Evolutionary conservation across 2,888 invertebrate species (phyloP), one percentile per base, ranked within the genome.

Genomic region (Seira musarum): DNA sequence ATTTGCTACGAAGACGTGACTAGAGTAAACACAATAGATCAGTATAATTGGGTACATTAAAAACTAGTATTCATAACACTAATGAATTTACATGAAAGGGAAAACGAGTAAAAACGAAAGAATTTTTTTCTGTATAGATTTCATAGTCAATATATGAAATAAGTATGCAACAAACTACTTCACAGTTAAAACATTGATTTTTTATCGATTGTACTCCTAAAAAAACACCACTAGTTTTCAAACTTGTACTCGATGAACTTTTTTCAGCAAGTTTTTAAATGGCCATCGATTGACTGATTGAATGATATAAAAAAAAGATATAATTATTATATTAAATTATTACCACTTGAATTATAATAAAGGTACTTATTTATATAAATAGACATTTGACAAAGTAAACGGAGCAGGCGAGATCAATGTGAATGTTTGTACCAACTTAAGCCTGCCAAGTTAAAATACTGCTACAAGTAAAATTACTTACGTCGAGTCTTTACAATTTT

Each of bases 261-360:
- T 53, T 53, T 53, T 53, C 53, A 53, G 53, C 17, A 53, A 17
- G 53, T 53, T 77, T 69, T 69, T 70, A 71, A 78, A 78, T 78
- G 78, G 78, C 78, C 78, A 78, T 78, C 65, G 71, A 78, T 78
- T 78, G 78, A 78, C 78, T 78, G 78, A 78, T 78, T 78, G 78
- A 78, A 70, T 78, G 71, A 78, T 70, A 66, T 71, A 35, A 21
- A 17, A 72, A 61, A 40, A 3, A 15, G 13, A 53, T 53, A 30
- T 5, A 30, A 30, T 30, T 30, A 30, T 53, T 53, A 53, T 53
- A 53, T 53, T 53, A 17, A 5, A 30, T 30, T 30, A 30, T 30
- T 30, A 30, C 30, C 30, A 30, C 30, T 30, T 30, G 30, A 30
- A 2, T 30, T 30, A 30, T 30, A 30, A 30, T 30, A 5, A 8